A percentile compares a stretch with the other conserved stretches of the same genome.
Conservation (phyloP, 2,113 vertebrate genomes). For the Xenopus laevis region DNA sequence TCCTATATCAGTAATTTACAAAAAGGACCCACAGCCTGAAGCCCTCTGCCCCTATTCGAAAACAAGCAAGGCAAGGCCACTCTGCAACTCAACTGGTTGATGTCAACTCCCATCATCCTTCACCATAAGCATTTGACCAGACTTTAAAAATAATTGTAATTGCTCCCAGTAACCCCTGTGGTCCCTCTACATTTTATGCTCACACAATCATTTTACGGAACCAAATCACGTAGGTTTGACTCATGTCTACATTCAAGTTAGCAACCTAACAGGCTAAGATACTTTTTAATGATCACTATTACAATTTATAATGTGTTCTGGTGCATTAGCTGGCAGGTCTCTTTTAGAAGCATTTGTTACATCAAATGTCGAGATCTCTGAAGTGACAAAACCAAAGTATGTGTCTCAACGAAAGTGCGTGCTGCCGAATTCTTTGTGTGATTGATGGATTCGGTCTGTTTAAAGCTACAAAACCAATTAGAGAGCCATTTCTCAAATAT, state of each 20-base stretch:
- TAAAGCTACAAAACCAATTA: neutral
- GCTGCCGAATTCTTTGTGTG: neutral
- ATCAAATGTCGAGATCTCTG: neutral
- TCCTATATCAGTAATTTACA: no score
- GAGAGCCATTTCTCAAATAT: neutral
- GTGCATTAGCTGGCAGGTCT: neutral
- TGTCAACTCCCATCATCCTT: no score
- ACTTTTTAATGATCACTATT: slow-evolving; percentile 6
- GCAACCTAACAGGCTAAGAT: neutral
- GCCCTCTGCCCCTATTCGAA: no score
- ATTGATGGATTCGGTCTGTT: neutral
- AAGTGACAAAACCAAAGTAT: neutral
- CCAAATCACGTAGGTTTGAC: slow-evolving; percentile 3
- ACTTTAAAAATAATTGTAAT: no score
- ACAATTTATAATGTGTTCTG: slow-evolving; percentile 5
- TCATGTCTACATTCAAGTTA: neutral
- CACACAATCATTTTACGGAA: neutral
- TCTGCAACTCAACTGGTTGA: no score
- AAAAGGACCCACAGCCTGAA: no score
- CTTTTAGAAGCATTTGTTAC: neutral
- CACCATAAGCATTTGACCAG: no score
- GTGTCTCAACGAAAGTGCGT: no score
- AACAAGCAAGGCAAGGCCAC: no score
- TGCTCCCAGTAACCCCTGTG: neutral
- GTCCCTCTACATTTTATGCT: neutral